Percentiles rank a stretch among this genome's conserved stretches.
phyloP scores from a whole-genome alignment of 2,888 invertebrate genomes.

The Microdon myrmicae region DNA sequence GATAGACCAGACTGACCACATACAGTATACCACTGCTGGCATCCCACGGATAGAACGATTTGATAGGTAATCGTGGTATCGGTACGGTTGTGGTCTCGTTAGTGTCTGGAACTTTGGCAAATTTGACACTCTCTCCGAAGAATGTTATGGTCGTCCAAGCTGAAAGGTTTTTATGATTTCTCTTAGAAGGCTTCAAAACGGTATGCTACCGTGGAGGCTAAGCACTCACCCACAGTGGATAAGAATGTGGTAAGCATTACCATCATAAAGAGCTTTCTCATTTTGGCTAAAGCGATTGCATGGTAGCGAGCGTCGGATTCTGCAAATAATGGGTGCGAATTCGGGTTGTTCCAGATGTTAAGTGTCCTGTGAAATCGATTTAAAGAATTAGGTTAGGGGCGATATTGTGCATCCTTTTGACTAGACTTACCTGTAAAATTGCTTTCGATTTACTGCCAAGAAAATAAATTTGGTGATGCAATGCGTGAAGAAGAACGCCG shows the following conservation, averaged over 20 bases:
- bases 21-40: conserved; percentile 77
- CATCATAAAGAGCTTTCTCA: conserved; percentile 77
- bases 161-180: conserved; percentile 53
- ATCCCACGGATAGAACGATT: conserved; percentile 84
- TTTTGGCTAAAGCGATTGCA: conserved; percentile 78
- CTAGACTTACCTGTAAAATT: conserved; percentile 75
- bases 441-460: conserved; percentile 78
- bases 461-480: conserved; percentile 79
- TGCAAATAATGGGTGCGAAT: conserved; percentile 84
- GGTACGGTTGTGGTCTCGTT: conserved; percentile 76
- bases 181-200: neutral
- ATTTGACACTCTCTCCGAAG: conserved; percentile 80
- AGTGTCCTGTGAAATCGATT: conserved; percentile 74
- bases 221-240: conserved; percentile 71
- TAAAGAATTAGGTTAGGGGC: neutral
- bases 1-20: conserved; percentile 74
- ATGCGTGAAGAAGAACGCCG: conserved; percentile 83
- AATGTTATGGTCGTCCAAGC: conserved; percentile 85
- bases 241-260: conserved; percentile 73
- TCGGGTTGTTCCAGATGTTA: conserved; percentile 85
- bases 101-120: conserved; percentile 75
- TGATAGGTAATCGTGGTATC: conserved; percentile 78
- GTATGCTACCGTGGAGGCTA: neutral
- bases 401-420: neutral
- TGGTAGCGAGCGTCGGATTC: conserved; percentile 85